Percentiles rank a stretch among this genome's conserved stretches.
Conservation (phyloP, 2,888 invertebrate genomes). For the Diaphora mendica region DNA sequence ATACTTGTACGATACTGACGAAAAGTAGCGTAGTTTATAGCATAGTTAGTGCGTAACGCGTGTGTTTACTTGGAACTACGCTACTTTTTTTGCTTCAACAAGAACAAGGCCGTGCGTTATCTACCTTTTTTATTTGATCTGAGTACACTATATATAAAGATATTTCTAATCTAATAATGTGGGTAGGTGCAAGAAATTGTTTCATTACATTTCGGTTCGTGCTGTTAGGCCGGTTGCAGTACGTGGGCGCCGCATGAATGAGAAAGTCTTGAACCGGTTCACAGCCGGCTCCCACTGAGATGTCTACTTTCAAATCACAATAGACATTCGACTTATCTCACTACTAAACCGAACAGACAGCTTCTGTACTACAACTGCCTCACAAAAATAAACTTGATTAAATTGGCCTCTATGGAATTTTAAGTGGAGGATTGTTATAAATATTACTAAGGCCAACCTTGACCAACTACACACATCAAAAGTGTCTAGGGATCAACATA, state of each 20-base stretch:
- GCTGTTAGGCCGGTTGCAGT: conserved; percentile 56
- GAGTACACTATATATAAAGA: neutral
- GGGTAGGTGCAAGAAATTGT: conserved; percentile 54
- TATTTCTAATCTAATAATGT: conserved; percentile 58
- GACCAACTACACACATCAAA: too few relatives aligned
- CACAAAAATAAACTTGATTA: conserved; percentile 21
- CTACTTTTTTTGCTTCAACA: too few relatives aligned
- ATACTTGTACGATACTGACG: too few relatives aligned
- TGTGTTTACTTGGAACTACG: too few relatives aligned
- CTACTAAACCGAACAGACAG: conserved; percentile 58
- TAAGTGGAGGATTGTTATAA: neutral
- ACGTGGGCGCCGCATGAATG: conserved; percentile 78
- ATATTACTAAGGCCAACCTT: neutral
- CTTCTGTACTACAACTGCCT: conserved; percentile 59
- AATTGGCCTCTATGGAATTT: conserved; percentile 2
- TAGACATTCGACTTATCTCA: conserved; percentile 73
- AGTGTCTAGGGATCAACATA: too few relatives aligned
- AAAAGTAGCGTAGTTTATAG: too few relatives aligned
- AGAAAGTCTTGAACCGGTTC: conserved; percentile 84
- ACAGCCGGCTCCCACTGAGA: conserved; percentile 68
- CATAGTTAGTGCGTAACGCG: too few relatives aligned
- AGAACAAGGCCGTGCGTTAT: too few relatives aligned
- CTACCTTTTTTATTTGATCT: too few relatives aligned
- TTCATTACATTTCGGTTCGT: conserved; percentile 60
- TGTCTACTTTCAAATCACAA: conserved; percentile 85